Base-by-base conservation (phyloP, 2,113 vertebrate species). In the Sinocyclocheilus maitianheensis region DNA sequence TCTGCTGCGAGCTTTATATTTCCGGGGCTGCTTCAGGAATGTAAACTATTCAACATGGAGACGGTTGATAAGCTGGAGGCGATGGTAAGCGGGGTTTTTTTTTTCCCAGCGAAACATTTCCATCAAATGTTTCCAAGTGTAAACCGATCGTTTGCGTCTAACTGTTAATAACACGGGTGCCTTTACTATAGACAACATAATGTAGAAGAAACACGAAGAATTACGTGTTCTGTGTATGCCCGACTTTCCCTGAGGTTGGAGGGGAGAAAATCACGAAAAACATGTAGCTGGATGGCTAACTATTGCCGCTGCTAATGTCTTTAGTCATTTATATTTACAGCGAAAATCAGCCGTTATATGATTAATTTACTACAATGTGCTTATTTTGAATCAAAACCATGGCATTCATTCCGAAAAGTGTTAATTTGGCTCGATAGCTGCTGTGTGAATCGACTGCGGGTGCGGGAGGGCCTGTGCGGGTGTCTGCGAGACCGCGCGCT, bases 41-140 rank as follows among this genome's bases (percentile, higher is more conserved):
- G 95, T 95, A 94, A 97, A 96, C 95, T 96, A 96, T 97, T 97
- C 96, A 97, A 97, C 95, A 98, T 98, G 97, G 97, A 98, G 97
- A 93, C 96, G 93, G 96, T 98, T 90, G 96, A 95, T 90, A 97
- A 91, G 93, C 96, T 98, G 65, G 96, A 98, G 93, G 92, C 96
- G 90, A 95, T 97, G 97, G 97, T 98, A 94, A 98, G 97, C 93
- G 83, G 83, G 72, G 43, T n/a, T 72, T 86, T 67, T 85, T 43
- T 8, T 43, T 0, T 43, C 8, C 6, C 60, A 81, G 48, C 53
- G 8, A 84, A 80, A 88, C 48, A 74, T 77, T 77, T 26, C 3
- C 0, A 55, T 51, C 12, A 65, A 34, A 58, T 26, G 24, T 81
- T 75, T 74, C 18, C 13, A 67, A 10, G 14, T 71, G 60, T n/a